These are phyloP conservation scores for Axis porcinus DNA, from an alignment of 2,113 vertebrate genomes.

Conservation along the genomic window DNA sequence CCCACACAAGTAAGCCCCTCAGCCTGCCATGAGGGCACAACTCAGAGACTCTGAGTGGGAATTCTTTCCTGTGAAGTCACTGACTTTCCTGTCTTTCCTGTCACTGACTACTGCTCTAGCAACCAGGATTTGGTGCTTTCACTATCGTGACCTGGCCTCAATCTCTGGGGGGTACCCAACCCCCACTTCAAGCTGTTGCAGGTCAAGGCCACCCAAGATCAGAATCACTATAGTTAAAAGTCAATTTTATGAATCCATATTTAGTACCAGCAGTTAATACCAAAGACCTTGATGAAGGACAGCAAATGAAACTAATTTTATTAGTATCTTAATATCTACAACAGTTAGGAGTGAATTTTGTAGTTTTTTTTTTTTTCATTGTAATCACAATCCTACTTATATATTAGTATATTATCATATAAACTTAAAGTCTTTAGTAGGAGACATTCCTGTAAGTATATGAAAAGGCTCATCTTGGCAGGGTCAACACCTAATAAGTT, in stretches of 20 bases:
- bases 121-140: neutral
- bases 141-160: neutral
- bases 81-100: too few species aligned
- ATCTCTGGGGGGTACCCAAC: neutral
- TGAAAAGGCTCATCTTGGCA: neutral
- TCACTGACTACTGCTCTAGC: neutral
- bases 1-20: neutral
- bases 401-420: neutral
- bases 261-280: neutral
- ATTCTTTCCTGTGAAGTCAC: neutral
- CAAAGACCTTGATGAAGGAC: neutral
- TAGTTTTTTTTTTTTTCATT: neutral
- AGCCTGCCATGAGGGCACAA: neutral
- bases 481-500: neutral
- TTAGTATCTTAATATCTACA: neutral
- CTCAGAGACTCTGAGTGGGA: neutral
- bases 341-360: neutral
- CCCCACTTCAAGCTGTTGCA: neutral
- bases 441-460: neutral
- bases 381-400: neutral
- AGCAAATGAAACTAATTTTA: neutral
- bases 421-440: neutral
- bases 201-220: neutral
- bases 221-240: neutral
- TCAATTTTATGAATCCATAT: neutral